Base-by-base conservation (phyloP, 1,140 invertebrate genomes). In the Aphaenogaster floridana region DNA sequence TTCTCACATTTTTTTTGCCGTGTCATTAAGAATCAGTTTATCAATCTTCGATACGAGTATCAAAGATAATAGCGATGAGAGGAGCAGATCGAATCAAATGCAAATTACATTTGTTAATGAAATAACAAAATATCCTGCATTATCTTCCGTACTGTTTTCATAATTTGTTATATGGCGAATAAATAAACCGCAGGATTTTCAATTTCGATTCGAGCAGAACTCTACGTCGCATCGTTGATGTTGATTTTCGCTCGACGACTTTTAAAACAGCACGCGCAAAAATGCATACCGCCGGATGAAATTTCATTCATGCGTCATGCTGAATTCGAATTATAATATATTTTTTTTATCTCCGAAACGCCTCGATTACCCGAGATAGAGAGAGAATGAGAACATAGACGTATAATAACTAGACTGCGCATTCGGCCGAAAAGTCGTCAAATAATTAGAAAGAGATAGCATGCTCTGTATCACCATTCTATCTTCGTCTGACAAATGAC, bases 271-370 rank as follows among this genome's bases (percentile, higher is more conserved):
- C 28, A 28, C 36, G 13, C 28, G 77, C 45, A 34, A 63, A 50
- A 79, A 66, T 79, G 28, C 45, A 79, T 79, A 64, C 59, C 28
- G 17, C 50, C 45, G 28, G 15, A 64, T 79, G 28, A 79, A 79
- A 52, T 66, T 79, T 79, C 17, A 28, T 50, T 48, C 57, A 13
- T 9, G 45, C 36, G n/a, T 57, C 39, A 64, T 39, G 17, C 28
- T 17, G 5, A 69, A 64, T 64, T 52, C 45, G 17, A 79, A 64
- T 79, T 64, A 64, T 79, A 63, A 66, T 39, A 66, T 36, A 79
- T 50, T 79, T 77, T 79, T 77, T 78, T 79, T 50, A 45, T 6
- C 4, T n/a, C 6, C 13, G 39, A 79, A 50, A 36, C 42, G 11
- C 17, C 11, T 64, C 15, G 28, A 64, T 78, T 64, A 64, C n/a